Conservation (phyloP, 2,113 vertebrate species). For the Melospiza georgiana region DNA sequence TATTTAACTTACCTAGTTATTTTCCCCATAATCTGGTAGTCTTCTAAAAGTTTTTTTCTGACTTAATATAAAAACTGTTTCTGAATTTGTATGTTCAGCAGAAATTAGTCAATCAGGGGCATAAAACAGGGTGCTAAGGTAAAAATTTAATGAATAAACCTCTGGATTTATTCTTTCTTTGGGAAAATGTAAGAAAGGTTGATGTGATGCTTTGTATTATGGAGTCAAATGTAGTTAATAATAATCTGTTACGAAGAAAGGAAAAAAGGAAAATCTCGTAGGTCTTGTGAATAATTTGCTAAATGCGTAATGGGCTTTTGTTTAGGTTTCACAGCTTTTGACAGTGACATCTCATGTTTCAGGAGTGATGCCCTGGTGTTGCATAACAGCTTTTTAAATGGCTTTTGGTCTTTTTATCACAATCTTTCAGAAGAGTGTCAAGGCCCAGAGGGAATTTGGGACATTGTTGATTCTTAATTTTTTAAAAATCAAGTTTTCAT, state of each 20-base stretch:
- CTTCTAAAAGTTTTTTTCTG: background rate
- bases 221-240: background rate
- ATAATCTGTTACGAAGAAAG: background rate
- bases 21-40: background rate
- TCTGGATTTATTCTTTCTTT: background rate
- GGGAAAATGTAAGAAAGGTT: background rate
- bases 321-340: background rate
- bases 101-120: background rate
- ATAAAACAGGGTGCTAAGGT: background rate
- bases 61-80: background rate
- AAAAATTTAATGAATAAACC: background rate
- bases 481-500: background rate
- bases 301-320: background rate
- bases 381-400: background rate
- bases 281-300: background rate
- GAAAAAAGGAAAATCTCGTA: background rate
- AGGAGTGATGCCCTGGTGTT: background rate
- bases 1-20: background rate
- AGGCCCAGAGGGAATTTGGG: background rate
- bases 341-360: background rate
- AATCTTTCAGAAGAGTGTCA: background rate
- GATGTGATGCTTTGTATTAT: background rate
- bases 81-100: background rate
- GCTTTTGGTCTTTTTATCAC: background rate
- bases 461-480: background rate